Conservation (phyloP, 2,888 invertebrate genomes). For the Melieria omissa region DNA sequence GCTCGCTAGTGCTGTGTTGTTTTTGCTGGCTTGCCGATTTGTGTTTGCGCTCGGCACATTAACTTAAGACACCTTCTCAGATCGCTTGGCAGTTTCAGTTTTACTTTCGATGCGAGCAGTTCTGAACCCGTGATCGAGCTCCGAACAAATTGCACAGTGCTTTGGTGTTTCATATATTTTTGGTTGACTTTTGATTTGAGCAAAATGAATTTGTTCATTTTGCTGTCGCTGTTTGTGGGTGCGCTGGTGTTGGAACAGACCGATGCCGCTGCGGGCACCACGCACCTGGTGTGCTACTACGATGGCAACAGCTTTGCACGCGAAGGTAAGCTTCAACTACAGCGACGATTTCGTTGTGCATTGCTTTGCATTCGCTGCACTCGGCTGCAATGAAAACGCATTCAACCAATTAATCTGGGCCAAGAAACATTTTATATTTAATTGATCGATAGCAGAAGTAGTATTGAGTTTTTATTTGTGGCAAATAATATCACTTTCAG, state of each 20-base stretch:
- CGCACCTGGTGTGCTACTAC: constrained; percentile 60
- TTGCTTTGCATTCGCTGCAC: too few species aligned
- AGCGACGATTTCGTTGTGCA: too few species aligned
- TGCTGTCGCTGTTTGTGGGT: constrained; percentile 54
- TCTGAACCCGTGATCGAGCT: constrained; percentile 15
- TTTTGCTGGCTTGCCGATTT: constrained; percentile 13
- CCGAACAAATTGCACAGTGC: not conserved
- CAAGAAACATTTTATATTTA: too few species aligned
- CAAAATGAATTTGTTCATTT: constrained; percentile 57
- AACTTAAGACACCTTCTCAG: constrained; percentile 43
- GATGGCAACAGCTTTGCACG: constrained; percentile 60
- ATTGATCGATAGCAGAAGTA: too few species aligned
- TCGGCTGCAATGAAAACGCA: too few species aligned
- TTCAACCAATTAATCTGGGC: too few species aligned
- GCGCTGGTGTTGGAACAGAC: constrained; percentile 50
- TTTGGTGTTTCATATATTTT: constrained; percentile 23
- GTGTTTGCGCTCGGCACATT: constrained; percentile 21
- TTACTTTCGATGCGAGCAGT: constrained; percentile 51
- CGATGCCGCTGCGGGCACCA: constrained; percentile 41
- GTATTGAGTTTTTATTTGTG: too few species aligned
- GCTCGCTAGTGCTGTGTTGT: not conserved
- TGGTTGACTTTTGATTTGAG: not conserved
- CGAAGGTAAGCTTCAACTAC: constrained; percentile 56
- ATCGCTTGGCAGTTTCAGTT: constrained; percentile 52
- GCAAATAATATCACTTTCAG: too few species aligned